Evolutionary conservation across 2,888 invertebrate genomes (phyloP).

Genomic region (Parochlus steinenii): DNA sequence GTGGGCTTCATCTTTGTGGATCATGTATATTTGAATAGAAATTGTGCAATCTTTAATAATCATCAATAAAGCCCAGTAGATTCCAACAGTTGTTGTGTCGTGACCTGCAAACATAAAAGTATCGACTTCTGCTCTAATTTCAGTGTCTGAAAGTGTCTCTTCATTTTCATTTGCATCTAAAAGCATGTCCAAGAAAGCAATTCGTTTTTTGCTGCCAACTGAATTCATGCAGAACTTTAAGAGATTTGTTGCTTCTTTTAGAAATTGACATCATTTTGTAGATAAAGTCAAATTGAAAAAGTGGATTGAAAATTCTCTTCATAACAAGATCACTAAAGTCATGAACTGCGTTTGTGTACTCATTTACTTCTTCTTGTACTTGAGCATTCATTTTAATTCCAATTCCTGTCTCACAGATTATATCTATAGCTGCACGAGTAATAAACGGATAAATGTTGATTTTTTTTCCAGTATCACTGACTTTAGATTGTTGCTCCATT

Average conservation of each 20-base stretch:
- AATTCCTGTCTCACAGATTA: conserved; percentile 60
- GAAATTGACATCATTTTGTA: conserved; percentile 16
- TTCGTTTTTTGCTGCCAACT: conserved; percentile 39
- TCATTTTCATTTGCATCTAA: conserved; percentile 42
- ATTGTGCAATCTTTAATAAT: conserved; percentile 21
- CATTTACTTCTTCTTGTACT: conserved; percentile 38
- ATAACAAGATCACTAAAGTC: conserved; percentile 31
- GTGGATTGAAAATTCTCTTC: conserved; percentile 20
- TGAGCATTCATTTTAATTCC: conserved; percentile 57
- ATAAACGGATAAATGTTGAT: conserved; percentile 45
- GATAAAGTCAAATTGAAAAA: conserved; percentile 20
- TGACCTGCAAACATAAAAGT: conserved; percentile 56
- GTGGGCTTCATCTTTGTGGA: conserved; percentile 19
- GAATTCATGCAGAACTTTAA: conserved; percentile 29
- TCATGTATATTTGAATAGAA: conserved; percentile 2
- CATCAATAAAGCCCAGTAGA: conserved; percentile 33
- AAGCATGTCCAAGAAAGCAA: conserved; percentile 50
- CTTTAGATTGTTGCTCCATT: conserved; percentile 36
- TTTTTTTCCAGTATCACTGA: conserved; percentile 25
- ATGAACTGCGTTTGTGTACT: conserved; percentile 53
- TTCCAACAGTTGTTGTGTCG: conserved; percentile 35
- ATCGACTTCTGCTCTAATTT: conserved; percentile 51
- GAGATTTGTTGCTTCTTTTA: conserved; percentile 13
- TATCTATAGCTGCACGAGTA: conserved; percentile 22
- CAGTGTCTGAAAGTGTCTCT: conserved; percentile 36